Percentiles rank a stretch among this genome's conserved stretches.
These are phyloP conservation scores for Xylocopa sonorina DNA, from an alignment of 1,140 invertebrate genomes.

Conservation along the genomic window DNA sequence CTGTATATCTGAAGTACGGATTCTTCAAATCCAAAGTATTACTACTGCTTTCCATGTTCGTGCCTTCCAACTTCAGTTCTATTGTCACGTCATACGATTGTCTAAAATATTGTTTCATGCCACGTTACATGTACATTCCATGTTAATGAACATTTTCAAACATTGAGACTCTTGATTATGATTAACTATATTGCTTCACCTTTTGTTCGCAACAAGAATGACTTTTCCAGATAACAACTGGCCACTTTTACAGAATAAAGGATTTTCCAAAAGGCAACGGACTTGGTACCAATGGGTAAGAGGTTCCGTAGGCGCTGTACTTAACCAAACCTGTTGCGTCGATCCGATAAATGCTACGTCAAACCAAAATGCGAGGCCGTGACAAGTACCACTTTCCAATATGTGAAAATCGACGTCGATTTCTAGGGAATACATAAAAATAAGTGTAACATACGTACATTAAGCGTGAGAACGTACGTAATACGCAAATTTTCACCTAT, in stretches of 20 bases:
- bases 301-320: slow-evolving; percentile 99
- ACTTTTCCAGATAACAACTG: slow-evolving; percentile 95
- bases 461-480: not conserved
- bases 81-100: slow-evolving; percentile 99
- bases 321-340: slow-evolving; percentile 96
- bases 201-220: slow-evolving; percentile 95
- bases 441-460: not conserved
- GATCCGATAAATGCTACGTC: slow-evolving; percentile 99
- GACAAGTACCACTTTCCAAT: slow-evolving; percentile 96
- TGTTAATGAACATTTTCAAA: not conserved
- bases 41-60: slow-evolving; percentile 87
- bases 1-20: slow-evolving; percentile 98
- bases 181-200: slow-evolving; percentile 82
- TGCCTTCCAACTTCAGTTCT: slow-evolving; percentile 94
- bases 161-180: not conserved
- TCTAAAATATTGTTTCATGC: slow-evolving; percentile 78
- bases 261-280: slow-evolving; percentile 95
- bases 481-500: slow-evolving; percentile 84
- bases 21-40: slow-evolving; percentile 99
- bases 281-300: slow-evolving; percentile 99
- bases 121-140: not conserved
- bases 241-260: slow-evolving; percentile 97
- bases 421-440: slow-evolving; percentile 81
- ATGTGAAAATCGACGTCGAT: slow-evolving; percentile 97
- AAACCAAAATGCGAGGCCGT: slow-evolving; percentile 99